Base-by-base conservation (phyloP, 2,888 invertebrate genomes). In the Baronia brevicornis region DNA sequence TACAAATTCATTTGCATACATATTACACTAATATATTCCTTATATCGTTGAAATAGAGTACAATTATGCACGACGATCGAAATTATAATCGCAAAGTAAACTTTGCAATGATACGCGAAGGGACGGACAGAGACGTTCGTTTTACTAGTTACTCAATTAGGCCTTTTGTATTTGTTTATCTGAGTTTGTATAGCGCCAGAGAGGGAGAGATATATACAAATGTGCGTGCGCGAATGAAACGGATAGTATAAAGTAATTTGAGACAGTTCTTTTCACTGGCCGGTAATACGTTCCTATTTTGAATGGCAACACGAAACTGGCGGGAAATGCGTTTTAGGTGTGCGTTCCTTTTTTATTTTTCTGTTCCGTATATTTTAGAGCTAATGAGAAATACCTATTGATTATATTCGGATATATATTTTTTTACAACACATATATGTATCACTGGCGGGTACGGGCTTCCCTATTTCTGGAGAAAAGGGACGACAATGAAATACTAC, bases 81-180 rank as follows among this genome's bases (percentile, higher is more conserved):
- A 48, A 46, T 38, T 18, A 14, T 15, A 42, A 28, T 23, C 19
- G 48, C 33, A 48, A 17, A 12, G 8, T 10, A 48, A 64, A 53
- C 36, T 36, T 63, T 49, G 78, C 54, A 43, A 51, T 51, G 61
- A 51, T 57, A 61, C 49, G 57, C 66, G 69, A 68, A 80, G 80
- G 80, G 80, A 79, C 74, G 72, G 59, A 69, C 70, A 64, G 68
- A 73, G 71, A 70, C 72, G 78, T 75, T 77, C 80, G 77, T 77
- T 84, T 78, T 80, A 80, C 84, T 84, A 82, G 80, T 84, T 84
- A 85, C 84, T 84, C 84, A 84, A 85, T 85, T 84, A 85, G 84
- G 80, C 80, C 80, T 82, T 84, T 84, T 84, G 84, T 84, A 75
- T 84, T 82, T 85, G 82, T 84, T 84, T 84, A 84, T 84, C 75